These are phyloP conservation scores for Aldabrachelys gigantea DNA, from an alignment of 2,113 vertebrate genomes.

Conservation along the genomic window DNA sequence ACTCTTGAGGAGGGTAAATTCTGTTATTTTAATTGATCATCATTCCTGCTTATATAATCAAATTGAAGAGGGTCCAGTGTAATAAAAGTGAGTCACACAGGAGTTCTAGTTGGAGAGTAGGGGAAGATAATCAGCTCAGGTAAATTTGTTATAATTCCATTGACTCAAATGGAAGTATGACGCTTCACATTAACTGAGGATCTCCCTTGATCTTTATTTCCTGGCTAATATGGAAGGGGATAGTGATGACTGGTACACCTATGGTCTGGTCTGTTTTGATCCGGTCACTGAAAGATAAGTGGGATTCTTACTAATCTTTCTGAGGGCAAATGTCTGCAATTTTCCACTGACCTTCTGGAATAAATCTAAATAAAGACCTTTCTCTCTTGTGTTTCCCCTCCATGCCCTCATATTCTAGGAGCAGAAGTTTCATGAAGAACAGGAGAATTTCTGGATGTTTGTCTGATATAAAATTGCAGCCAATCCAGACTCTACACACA, in stretches of 20 bases:
- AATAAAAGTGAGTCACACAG: not conserved
- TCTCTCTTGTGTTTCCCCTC: not conserved
- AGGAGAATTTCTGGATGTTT: constrained; percentile 92
- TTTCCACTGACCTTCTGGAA: not conserved
- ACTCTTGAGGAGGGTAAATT: not conserved
- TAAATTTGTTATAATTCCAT: not conserved
- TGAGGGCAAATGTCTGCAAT: not conserved
- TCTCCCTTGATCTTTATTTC: not conserved
- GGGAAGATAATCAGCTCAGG: not conserved
- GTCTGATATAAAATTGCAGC: constrained; percentile 86
- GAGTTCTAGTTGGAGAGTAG: not conserved
- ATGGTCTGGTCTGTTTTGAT: not conserved
- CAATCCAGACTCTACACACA: constrained; percentile 77
- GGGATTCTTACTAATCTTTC: not conserved
- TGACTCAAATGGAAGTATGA: not conserved
- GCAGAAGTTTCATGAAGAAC: constrained; percentile 91
- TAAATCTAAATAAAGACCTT: accelerated
- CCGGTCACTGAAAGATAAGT: not conserved
- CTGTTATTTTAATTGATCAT: not conserved
- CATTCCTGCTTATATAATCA: not conserved
- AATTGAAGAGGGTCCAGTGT: not conserved
- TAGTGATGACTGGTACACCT: not conserved
- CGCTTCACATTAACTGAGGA: not conserved
- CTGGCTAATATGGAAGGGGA: not conserved
- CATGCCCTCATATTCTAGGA: constrained; percentile 76